Conservation (phyloP, 2,113 vertebrate species). For the Strix aluco region DNA sequence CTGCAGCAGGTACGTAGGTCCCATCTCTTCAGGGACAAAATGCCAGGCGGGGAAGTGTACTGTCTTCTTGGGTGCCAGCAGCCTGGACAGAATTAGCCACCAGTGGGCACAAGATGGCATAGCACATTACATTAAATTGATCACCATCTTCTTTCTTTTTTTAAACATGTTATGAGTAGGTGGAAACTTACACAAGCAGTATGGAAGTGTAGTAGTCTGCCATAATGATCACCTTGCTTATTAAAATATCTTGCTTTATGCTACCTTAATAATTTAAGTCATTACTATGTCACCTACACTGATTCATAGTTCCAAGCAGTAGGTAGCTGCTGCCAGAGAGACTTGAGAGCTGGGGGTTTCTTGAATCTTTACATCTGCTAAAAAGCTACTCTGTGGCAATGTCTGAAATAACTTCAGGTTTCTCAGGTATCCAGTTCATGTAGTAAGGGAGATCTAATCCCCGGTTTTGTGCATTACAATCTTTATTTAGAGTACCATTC, state of each 20-base stretch:
- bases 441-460: neutral
- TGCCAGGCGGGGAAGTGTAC: neutral
- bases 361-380: neutral
- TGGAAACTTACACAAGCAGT: neutral
- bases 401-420: neutral
- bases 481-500: neutral
- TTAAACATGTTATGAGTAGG: neutral
- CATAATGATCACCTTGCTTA: neutral
- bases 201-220: neutral
- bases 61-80: neutral
- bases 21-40: neutral
- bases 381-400: neutral
- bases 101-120: neutral
- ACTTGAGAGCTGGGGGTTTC: neutral
- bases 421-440: neutral
- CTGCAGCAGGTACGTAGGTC: fast-evolving
- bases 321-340: neutral
- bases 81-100: neutral
- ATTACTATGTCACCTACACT: neutral
- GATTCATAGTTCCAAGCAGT: neutral
- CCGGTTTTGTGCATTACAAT: neutral
- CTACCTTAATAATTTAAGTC: neutral
- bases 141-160: neutral
- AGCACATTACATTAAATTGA: neutral
- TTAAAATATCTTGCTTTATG: neutral